Base-by-base conservation (phyloP, 92 coral and sea anemone genomes). In the Blastomussa wellsi region DNA sequence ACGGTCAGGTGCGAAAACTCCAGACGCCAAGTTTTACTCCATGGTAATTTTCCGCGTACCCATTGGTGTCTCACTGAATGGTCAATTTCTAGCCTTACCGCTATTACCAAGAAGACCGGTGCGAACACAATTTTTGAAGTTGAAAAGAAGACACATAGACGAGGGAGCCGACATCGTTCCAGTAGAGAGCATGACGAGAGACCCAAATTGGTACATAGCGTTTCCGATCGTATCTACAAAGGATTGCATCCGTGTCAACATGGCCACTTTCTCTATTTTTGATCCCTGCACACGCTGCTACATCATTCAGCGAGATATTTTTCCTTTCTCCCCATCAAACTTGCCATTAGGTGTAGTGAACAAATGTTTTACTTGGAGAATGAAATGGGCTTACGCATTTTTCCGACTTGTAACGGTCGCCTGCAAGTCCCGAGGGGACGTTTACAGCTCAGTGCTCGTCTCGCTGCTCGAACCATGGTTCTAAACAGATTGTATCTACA, bases 311-410 rank as follows among this genome's bases (percentile, higher is more conserved):
- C 16, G 12, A 37, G 19, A 78, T 10, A 55, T 36, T 9, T 62
- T 78, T 39, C 82, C 71, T 2, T 36, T 10, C 15, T 7, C 68
- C 20, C 36, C 71, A 5, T 12, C 26, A 0, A 36, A 19, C 26
- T 0, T 78, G 12, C 48, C 51, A 1, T 32, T 20, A 5, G 29
- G 20, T 3, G 19, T 38, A 4, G 4, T 78, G 7, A 24, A 32
- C 32, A 20, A 20, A 12, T 6, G 19, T 24, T 78, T 78, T 26
- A 19, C 31, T 16, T 78, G 82, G 82, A 78, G 72, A 38, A 78
- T 78, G 82, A 37, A n/a, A 10, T 78, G 82, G 82, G 69, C 52
- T 2, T 62, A 57, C 51, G 55, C 82, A 1, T 78, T 57, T 78
- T 17, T 19, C 8, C 55, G 3, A 62, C 47, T 60, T 26, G 16